A percentile compares a stretch with the other conserved stretches of the same genome.
Conservation (phyloP, 2,888 invertebrate species). For the Cepaea hortensis region DNA sequence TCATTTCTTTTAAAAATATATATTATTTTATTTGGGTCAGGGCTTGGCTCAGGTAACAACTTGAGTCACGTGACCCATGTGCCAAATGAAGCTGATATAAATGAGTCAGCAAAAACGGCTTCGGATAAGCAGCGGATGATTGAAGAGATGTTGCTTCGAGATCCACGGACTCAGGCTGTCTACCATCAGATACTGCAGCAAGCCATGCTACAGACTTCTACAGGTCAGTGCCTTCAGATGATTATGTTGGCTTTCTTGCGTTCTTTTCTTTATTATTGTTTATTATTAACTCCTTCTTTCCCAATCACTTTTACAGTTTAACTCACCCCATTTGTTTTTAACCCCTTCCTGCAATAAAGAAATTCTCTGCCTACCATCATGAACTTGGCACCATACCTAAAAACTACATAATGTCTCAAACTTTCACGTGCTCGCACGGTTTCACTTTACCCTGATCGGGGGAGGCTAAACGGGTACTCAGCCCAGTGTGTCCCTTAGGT, state of each 20-base stretch:
- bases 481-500: too few relatives aligned
- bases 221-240: constrained; percentile 21
- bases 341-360: too few relatives aligned
- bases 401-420: too few relatives aligned
- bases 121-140: constrained; percentile 40
- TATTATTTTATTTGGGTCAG: neutral
- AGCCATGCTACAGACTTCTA: constrained; percentile 32
- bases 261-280: neutral
- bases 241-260: neutral
- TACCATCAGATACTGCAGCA: constrained; percentile 48
- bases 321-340: too few relatives aligned
- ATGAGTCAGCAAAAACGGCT: constrained; percentile 11
- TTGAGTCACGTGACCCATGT: constrained; percentile 31
- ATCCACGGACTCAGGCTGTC: constrained; percentile 40
- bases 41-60: constrained; percentile 1
- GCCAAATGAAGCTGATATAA: constrained; percentile 13
- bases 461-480: too few relatives aligned
- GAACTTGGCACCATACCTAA: too few relatives aligned
- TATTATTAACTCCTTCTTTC: too few relatives aligned
- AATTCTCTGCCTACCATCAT: too few relatives aligned
- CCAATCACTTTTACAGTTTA: too few relatives aligned
- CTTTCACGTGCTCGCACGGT: too few relatives aligned
- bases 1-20: neutral
- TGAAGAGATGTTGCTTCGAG: constrained; percentile 37
- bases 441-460: too few relatives aligned